Evolutionary conservation across 92 coral and sea anemone species (phyloP).

Genomic region (Parazoanthus swiftii): DNA sequence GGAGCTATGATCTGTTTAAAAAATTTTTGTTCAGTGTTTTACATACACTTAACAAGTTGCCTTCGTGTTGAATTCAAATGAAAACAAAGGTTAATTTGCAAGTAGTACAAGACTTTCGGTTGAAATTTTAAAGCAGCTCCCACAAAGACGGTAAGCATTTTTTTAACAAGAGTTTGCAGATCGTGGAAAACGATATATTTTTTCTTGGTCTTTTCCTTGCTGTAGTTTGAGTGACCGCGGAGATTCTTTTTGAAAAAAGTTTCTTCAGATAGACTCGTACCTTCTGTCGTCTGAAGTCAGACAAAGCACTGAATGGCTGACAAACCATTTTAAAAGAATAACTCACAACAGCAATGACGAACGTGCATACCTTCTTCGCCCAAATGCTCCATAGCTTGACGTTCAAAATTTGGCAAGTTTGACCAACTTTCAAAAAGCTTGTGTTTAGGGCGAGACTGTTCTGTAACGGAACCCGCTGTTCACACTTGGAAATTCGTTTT

Average conservation of each 20-base stretch:
- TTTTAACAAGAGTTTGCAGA: background rate
- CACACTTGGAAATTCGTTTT: background rate
- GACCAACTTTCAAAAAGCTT: background rate
- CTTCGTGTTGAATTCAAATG: background rate
- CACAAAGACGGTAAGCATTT: background rate
- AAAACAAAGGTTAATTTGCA: background rate
- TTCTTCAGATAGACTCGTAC: no score
- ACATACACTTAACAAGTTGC: background rate
- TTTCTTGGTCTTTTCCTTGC: background rate
- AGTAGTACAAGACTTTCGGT: background rate
- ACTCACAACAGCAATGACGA: background rate
- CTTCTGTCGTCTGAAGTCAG: background rate
- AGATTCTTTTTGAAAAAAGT: background rate
- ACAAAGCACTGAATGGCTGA: background rate
- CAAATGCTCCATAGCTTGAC: background rate
- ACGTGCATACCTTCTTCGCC: background rate
- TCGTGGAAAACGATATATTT: background rate
- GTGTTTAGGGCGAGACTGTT: background rate
- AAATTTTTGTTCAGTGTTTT: background rate
- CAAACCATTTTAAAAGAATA: background rate
- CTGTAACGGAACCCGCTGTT: background rate
- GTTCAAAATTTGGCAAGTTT: background rate
- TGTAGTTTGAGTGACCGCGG: background rate
- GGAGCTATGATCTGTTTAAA: background rate
- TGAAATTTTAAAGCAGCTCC: background rate